A percentile compares a stretch with the other conserved stretches of the same genome.
Evolutionary conservation across 1,140 invertebrate genomes (phyloP).

Genomic region (Cylas formicarius): DNA sequence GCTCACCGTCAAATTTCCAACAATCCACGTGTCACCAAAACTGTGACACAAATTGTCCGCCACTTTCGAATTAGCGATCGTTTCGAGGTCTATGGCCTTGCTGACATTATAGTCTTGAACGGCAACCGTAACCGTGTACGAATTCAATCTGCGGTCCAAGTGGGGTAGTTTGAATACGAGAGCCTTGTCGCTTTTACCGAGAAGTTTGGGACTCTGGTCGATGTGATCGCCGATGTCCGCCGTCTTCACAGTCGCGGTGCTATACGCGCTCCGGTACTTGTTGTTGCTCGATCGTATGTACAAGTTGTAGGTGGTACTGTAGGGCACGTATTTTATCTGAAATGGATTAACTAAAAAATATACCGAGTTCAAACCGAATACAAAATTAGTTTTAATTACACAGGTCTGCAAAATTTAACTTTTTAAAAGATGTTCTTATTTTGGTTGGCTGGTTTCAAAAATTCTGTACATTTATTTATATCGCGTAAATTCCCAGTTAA

Average conservation of each 20-base stretch:
- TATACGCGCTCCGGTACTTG: constrained; percentile 25
- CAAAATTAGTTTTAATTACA: no score
- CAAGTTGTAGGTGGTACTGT: constrained; percentile 25
- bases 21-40: constrained; percentile 30
- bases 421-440: no score
- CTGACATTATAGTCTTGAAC: constrained; percentile 30
- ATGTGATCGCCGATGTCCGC: constrained; percentile 29
- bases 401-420: no score
- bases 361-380: no score
- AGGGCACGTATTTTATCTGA: constrained; percentile 31
- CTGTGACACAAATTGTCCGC: constrained; percentile 26
- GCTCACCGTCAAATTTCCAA: constrained; percentile 24
- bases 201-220: constrained; percentile 26
- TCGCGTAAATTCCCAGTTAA: no score
- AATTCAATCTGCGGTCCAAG: constrained; percentile 23
- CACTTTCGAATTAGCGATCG: constrained; percentile 19
- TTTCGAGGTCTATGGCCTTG: constrained; percentile 11
- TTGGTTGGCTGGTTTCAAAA: no score
- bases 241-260: constrained; percentile 17
- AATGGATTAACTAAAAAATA: constrained; percentile 17
- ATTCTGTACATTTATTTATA: no score
- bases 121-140: constrained; percentile 21
- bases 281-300: constrained; percentile 27
- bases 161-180: constrained; percentile 24
- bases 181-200: constrained; percentile 19